phyloP scores from a whole-genome alignment of 2,113 vertebrate genomes.

The Sardina pilchardus region DNA sequence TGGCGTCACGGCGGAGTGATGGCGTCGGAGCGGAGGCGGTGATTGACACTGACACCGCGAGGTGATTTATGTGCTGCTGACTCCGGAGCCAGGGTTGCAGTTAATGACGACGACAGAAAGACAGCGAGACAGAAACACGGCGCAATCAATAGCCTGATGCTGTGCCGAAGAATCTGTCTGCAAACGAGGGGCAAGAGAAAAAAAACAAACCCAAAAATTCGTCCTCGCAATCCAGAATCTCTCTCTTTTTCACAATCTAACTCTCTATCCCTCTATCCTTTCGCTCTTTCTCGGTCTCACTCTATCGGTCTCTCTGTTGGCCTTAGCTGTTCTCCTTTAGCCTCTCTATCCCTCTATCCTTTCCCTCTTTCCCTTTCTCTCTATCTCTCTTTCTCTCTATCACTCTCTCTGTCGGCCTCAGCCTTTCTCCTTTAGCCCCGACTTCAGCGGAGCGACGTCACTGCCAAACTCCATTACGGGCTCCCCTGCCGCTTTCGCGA shows the following conservation, averaged over 20 bases:
- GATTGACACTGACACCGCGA: conserved; percentile 37
- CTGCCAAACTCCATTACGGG: not conserved
- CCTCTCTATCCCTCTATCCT: not conserved
- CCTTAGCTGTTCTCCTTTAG: not conserved
- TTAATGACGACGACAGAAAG: not conserved
- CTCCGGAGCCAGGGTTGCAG: conserved; percentile 22
- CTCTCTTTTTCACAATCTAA: not conserved
- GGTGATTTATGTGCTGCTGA: conserved; percentile 54
- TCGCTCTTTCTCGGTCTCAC: not conserved
- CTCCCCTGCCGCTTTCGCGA: not conserved
- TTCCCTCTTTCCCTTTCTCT: not conserved
- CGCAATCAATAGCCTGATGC: not conserved
- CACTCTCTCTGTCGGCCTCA: not conserved
- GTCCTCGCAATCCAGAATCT: not conserved
- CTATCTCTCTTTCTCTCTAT: too few species aligned
- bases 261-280: not conserved
- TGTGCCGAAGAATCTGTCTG: not conserved
- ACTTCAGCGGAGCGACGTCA: not conserved
- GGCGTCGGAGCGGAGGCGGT: conserved; percentile 45
- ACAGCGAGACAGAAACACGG: conserved; percentile 32
- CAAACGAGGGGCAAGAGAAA: not conserved
- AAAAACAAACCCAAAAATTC: not conserved
- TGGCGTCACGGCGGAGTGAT: conserved; percentile 34
- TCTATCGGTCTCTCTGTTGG: not conserved
- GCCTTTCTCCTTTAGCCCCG: not conserved